Percentiles rank a stretch among this genome's conserved stretches.
Evolutionary conservation across 1,140 invertebrate species (phyloP).

Genomic region (Andrena cerasifolii): DNA sequence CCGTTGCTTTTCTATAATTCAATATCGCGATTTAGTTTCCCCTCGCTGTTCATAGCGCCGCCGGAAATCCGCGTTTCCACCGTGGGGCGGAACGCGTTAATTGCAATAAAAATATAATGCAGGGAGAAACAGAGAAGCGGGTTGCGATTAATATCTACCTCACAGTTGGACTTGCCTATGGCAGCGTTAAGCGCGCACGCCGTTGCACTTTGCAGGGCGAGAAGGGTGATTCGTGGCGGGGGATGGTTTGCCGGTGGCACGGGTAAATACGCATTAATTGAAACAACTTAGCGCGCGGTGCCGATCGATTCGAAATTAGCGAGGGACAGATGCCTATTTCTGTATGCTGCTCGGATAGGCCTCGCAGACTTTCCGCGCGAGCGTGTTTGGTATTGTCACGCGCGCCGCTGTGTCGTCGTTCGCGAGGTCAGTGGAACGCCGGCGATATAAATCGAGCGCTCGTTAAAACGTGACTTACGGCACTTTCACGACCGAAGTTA

Average conservation of each 20-base stretch:
- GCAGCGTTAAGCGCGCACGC: no score
- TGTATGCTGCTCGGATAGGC: background rate
- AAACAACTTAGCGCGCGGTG: background rate
- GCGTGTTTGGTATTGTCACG: background rate
- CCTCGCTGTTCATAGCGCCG: no score
- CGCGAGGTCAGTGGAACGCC: conserved; percentile 54
- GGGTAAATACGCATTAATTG: background rate
- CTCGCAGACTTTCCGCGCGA: conserved; percentile 26
- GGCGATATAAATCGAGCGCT: conserved; percentile 54
- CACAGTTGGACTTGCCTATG: no score
- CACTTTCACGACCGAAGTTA: conserved; percentile 57
- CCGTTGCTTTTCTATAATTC: no score
- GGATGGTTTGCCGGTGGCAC: background rate
- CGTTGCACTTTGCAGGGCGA: background rate
- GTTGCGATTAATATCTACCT: no score
- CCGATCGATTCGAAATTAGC: conserved; percentile 22
- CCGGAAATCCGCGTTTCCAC: no score
- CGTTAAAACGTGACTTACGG: conserved; percentile 59
- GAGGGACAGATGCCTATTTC: conserved; percentile 3
- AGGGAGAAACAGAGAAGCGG: no score
- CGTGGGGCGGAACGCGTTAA: no score
- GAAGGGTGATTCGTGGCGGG: background rate
- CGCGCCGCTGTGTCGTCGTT: conserved; percentile 21
- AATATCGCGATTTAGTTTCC: no score
- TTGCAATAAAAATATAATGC: no score